Conservation (phyloP, 2,113 vertebrate genomes). For the Aythya baeri region DNA sequence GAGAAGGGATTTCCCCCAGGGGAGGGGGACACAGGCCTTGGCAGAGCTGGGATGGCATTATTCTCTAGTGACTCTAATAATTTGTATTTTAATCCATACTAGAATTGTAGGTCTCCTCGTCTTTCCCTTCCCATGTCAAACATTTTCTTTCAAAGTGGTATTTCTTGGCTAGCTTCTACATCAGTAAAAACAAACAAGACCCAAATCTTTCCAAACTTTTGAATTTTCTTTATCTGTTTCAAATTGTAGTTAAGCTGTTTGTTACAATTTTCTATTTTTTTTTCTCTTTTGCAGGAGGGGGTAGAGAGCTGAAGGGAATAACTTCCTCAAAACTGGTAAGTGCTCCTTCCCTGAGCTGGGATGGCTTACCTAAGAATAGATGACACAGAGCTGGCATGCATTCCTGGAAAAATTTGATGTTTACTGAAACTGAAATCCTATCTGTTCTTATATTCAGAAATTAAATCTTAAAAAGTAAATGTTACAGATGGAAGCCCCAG, state of each 20-base stretch:
- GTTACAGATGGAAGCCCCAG: neutral
- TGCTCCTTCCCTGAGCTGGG: constrained; percentile 8
- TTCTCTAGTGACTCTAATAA: neutral
- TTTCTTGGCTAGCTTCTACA: neutral
- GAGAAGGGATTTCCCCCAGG: neutral
- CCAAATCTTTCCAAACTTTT: neutral
- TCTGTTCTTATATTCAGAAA: constrained; percentile 47
- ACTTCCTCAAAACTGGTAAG: constrained; percentile 68
- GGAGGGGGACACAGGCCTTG: neutral
- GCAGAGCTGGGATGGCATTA: neutral
- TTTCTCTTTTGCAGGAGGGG: constrained; percentile 68
- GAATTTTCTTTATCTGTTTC: neutral
- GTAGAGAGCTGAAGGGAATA: constrained; percentile 69
- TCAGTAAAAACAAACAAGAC: neutral
- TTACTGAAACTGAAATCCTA: constrained; percentile 66
- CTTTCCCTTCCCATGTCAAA: constrained; percentile 20
- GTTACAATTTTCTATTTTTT: constrained; percentile 15
- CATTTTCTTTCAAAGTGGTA: neutral
- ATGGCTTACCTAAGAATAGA: constrained; percentile 32
- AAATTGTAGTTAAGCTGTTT: constrained; percentile 1
- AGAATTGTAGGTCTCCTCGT: neutral
- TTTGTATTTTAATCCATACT: neutral
- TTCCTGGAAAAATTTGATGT: constrained; percentile 35
- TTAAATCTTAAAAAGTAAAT: constrained; percentile 1
- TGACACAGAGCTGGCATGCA: neutral